Conservation (phyloP, 2,888 invertebrate genomes). For the Lithophane socia region DNA sequence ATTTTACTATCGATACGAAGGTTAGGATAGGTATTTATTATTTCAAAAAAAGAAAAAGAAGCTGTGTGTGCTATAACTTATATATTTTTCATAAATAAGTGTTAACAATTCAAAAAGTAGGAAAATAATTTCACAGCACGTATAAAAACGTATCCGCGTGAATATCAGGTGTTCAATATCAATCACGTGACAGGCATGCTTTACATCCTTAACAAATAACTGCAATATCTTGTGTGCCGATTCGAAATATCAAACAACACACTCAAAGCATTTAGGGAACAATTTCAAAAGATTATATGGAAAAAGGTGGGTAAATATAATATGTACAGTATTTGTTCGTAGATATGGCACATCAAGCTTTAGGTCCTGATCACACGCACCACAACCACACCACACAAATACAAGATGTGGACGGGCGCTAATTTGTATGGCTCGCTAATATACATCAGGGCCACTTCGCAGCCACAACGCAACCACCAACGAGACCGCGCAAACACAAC, state of each 20-base stretch:
- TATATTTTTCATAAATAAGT: slow-evolving; percentile 70
- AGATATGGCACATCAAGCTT: background rate
- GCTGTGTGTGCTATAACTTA: slow-evolving; percentile 69
- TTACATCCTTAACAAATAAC: slow-evolving; percentile 33
- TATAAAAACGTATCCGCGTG: slow-evolving; percentile 53
- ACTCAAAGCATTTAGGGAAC: slow-evolving; percentile 34
- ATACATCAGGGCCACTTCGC: background rate
- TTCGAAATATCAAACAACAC: slow-evolving; percentile 52
- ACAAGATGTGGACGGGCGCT: background rate
- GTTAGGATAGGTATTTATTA: background rate
- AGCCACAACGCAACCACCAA: too few species aligned
- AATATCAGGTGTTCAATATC: slow-evolving; percentile 63
- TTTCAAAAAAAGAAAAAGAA: slow-evolving; percentile 15
- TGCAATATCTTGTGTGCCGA: slow-evolving; percentile 47
- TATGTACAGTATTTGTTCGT: slow-evolving; percentile 6
- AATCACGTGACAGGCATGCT: slow-evolving; percentile 29
- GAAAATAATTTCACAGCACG: slow-evolving; percentile 63
- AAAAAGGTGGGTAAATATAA: slow-evolving; percentile 54
- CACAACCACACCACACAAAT: background rate
- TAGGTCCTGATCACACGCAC: background rate
- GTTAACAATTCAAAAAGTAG: slow-evolving; percentile 70
- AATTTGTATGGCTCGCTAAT: too few species aligned
- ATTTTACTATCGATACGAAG: background rate
- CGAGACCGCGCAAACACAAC: background rate
- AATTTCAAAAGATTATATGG: slow-evolving; percentile 42